A percentile compares a stretch with the other conserved stretches of the same genome.
Evolutionary conservation across 1,140 invertebrate genomes (phyloP).

Genomic region (Intoshia linei): DNA sequence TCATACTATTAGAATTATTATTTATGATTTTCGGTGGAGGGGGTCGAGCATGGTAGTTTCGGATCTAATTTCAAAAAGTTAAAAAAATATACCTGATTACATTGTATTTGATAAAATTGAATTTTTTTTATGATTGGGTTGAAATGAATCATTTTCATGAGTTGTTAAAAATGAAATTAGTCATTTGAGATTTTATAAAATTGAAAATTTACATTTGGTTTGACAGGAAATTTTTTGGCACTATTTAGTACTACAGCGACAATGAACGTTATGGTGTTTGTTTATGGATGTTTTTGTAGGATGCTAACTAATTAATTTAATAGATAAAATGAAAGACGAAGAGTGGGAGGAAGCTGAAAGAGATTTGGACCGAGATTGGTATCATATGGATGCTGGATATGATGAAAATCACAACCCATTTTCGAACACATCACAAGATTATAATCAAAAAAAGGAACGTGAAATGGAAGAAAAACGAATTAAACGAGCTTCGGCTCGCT

Average conservation of each 20-base stretch:
- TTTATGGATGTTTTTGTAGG: background rate
- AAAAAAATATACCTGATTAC: background rate
- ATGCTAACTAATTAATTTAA: background rate
- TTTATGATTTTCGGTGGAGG: background rate
- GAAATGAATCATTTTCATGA: background rate
- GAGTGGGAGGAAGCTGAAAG: slow-evolving; percentile 70
- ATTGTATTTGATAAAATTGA: background rate
- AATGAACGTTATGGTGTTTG: no score
- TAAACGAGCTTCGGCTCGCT: slow-evolving; percentile 60
- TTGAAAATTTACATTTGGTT: background rate
- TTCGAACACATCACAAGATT: slow-evolving; percentile 49
- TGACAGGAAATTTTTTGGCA: background rate
- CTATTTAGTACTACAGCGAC: background rate
- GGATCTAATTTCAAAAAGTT: background rate
- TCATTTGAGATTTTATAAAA: no score
- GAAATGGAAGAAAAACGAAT: slow-evolving; percentile 55
- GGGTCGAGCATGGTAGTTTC: background rate
- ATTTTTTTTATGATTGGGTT: background rate
- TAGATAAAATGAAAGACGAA: slow-evolving; percentile 32
- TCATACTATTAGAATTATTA: background rate
- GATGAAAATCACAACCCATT: slow-evolving; percentile 75
- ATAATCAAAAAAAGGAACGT: slow-evolving; percentile 56
- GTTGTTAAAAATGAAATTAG: slow-evolving; percentile 3
- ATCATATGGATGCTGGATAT: slow-evolving; percentile 55
- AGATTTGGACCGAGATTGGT: slow-evolving; percentile 73